Evolutionary conservation across 2,797 vertebrate species (phyloP), one percentile per base, ranked within the genome.

Genomic region (Austrolebias charrua): DNA sequence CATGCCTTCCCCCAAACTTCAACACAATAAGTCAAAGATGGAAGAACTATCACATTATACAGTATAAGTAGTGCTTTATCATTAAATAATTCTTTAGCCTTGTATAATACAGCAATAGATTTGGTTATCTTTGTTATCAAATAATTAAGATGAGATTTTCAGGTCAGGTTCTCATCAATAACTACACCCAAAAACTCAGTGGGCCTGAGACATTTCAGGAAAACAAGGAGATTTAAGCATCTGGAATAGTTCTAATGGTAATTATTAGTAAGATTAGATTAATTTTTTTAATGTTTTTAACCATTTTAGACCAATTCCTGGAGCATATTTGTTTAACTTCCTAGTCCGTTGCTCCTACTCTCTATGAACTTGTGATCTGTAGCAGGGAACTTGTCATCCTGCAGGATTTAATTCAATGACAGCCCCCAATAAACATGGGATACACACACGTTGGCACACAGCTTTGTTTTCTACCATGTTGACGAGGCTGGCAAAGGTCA

Each of bases 391-490:
- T 49, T 66, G 40, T 81, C 56, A 67, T 63, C 51, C 62, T 50
- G 65, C 57, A 67, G 71, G 75, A 67, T 82, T 80, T 61, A 57
- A 84, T 81, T 81, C 73, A 74, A 69, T 83, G 79, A 85, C 78
- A 75, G 63, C 66, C 58, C 69, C 44, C 12, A 60, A 69, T 77
- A 83, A 80, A 82, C 79, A 82, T 1, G 49, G 56, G 55, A 59
- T 43, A 73, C 79, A 82, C 66, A 66, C 24, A 24, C n/a, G n/a
- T n/a, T n/a, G n/a, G 60, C 75, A n/a, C n/a, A n/a, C n/a, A n/a
- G n/a, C n/a, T n/a, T 15, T 58, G 61, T 71, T 73, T 55, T 2
- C 28, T 72, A 45, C 56, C 24, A 58, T 64, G 60, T 57, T 51
- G 31, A 67, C 55, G 33, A 66, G 45, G n/a, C 47, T 55, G 58